Base-by-base conservation (phyloP, 1,140 invertebrate species). In the Drosophila ercepeae region DNA sequence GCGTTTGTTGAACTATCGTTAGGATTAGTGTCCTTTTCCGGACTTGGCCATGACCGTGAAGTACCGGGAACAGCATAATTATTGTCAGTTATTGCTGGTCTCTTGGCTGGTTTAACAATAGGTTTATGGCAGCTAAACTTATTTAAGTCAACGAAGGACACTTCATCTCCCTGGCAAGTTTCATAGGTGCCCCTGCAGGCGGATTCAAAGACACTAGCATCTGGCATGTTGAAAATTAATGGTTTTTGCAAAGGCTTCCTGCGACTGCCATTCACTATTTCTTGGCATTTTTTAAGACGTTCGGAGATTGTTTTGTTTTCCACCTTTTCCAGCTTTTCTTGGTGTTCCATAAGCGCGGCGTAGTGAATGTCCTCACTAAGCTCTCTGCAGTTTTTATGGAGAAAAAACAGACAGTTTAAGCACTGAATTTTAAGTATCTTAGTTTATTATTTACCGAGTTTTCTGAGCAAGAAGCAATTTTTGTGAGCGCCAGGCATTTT, bases 401-500 rank as follows among this genome's bases (percentile, higher is more conserved):
- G 18, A 7, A 3, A 7, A 11, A 18, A 18, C 14, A 16, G 4
- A 7, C 0, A 4, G 1, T 1, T 0, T 7, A 5, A 18, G 52
- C 5, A 5, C 29, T 23, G 6, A 49, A 21, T 21, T 1, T 3
- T 5, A 4, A 11, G 4, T 18, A 0, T 6, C 1, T 0, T 3
- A 36, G 46, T 14, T 13, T 2, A 11, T 11, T 0, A 32, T 18
- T 48, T 45, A 88, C 81, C 45, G 21, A 1, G 73, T 63, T 18
- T 59, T 46, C 0, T 84, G 67, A 2, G 51, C 53, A 5, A 89
- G 49, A 4, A 89, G 3, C 5, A 86, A 7, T 1, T 48, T 50
- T 34, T 89, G 79, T 0, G 23, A n/a, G 0, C 86, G 69, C 86
- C 86, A 89, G 2, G 70, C 76, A 23, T 60, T 71, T 21, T 67